phyloP scores from a whole-genome alignment of 2,113 vertebrate genomes.

The Pantherophis guttatus region DNA sequence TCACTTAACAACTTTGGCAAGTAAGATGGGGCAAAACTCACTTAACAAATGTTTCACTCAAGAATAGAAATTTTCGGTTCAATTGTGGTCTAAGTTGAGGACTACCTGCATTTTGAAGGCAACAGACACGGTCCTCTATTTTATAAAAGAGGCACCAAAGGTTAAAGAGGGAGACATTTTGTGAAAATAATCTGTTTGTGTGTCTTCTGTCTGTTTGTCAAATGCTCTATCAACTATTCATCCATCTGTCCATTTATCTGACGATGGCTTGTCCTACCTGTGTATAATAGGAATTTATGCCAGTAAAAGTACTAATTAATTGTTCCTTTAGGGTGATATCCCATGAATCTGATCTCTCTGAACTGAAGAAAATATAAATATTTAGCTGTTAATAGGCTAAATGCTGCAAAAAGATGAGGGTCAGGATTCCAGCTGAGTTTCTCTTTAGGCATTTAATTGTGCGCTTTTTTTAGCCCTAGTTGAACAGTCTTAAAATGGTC shows the following conservation, averaged over 20 bases:
- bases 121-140: not conserved
- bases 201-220: not conserved
- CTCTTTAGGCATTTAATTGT: slow-evolving; percentile 61
- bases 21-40: no score
- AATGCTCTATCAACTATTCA: not conserved
- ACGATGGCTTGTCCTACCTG: not conserved
- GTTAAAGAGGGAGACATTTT: not conserved
- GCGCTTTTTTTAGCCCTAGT: slow-evolving; percentile 50
- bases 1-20: no score
- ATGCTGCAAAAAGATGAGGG: slow-evolving; percentile 64
- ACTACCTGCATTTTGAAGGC: not conserved
- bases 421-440: slow-evolving; percentile 63
- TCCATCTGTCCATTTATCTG: not conserved
- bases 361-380: slow-evolving; percentile 67
- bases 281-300: slow-evolving; percentile 40
- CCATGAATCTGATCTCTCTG: slow-evolving; percentile 59
- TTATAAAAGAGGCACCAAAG: not conserved
- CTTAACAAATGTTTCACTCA: no score
- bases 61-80: no score
- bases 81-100: no score
- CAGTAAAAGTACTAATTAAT: slow-evolving; percentile 72
- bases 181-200: not conserved
- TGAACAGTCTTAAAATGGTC: slow-evolving; percentile 45
- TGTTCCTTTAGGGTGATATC: slow-evolving; percentile 66
- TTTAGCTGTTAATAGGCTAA: slow-evolving; percentile 65